phyloP scores from a whole-genome alignment of 1,140 invertebrate species.

The Scaptodrosophila lebanonensis region DNA sequence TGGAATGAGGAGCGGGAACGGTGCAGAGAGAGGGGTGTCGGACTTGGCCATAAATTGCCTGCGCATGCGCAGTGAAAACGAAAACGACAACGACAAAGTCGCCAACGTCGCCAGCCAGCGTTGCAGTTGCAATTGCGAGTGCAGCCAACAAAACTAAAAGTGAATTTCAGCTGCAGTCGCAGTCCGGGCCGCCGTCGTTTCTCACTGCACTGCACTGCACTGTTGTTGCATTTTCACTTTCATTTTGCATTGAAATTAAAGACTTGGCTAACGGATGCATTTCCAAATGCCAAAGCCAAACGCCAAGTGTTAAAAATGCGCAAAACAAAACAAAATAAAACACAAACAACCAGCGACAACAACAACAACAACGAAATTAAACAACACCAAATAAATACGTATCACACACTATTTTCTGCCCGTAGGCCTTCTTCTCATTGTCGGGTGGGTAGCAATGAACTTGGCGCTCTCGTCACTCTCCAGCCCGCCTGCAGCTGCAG shows the following conservation, averaged over 20 bases:
- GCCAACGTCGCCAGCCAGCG: too few relatives aligned
- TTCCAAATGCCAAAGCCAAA: conserved; percentile 22
- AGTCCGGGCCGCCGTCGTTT: too few relatives aligned
- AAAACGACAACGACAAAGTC: too few relatives aligned
- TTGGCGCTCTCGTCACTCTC: conserved; percentile 38
- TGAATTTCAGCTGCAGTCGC: conserved; percentile 34
- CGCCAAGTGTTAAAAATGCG: conserved; percentile 23
- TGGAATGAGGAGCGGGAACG: conserved; percentile 16
- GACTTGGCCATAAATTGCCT: conserved; percentile 51
- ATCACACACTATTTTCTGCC: conserved; percentile 1
- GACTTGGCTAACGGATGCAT: conserved; percentile 72
- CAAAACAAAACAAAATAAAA: conserved; percentile 24
- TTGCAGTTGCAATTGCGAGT: too few relatives aligned
- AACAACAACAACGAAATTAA: conserved; percentile 11
- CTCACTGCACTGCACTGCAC: too few relatives aligned
- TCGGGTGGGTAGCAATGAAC: conserved; percentile 66
- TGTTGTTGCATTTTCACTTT: conserved; percentile 72
- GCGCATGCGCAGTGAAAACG: conserved; percentile 49
- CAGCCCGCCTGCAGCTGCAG: not conserved
- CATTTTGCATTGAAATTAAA: conserved; percentile 68
- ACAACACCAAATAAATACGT: not conserved
- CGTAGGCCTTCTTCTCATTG: too few relatives aligned
- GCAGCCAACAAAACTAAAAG: conserved; percentile 40
- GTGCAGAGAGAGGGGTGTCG: not conserved
- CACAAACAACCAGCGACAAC: conserved; percentile 9